These are phyloP conservation scores for Arvicanthis niloticus DNA, from an alignment of 2,113 vertebrate genomes.

Conservation along the genomic window DNA sequence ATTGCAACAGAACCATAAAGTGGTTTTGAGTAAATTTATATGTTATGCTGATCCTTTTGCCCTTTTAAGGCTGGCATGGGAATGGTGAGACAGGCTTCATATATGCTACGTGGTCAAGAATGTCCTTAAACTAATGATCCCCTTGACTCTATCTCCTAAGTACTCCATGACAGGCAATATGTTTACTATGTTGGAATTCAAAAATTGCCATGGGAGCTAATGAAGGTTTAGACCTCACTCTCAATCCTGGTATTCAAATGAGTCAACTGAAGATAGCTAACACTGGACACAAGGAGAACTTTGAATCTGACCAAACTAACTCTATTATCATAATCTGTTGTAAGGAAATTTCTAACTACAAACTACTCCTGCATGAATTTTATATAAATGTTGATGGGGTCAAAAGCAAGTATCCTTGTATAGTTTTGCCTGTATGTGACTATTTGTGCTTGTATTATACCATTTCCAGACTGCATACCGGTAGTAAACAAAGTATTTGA, in stretches of 20 bases:
- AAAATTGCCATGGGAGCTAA: background rate
- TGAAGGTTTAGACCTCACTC: background rate
- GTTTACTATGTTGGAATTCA: too few relatives aligned
- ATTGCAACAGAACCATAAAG: background rate
- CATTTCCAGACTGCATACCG: background rate
- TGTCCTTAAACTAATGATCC: background rate
- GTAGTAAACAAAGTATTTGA: background rate
- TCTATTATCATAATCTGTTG: background rate
- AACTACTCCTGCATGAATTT: background rate
- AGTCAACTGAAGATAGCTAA: background rate
- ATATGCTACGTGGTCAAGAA: background rate
- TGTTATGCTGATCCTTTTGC: background rate
- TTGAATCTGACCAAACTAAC: background rate
- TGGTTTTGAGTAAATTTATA: background rate
- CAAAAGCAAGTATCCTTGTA: background rate
- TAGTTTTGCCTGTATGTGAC: background rate
- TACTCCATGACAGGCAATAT: background rate
- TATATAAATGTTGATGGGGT: background rate
- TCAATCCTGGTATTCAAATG: background rate
- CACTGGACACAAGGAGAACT: background rate
- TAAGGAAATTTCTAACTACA: background rate
- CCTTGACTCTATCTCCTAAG: background rate
- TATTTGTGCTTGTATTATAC: background rate
- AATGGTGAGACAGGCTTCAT: background rate
- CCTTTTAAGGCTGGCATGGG: background rate